Conservation (phyloP, 2,113 vertebrate genomes). For the Gavialis gangeticus region DNA sequence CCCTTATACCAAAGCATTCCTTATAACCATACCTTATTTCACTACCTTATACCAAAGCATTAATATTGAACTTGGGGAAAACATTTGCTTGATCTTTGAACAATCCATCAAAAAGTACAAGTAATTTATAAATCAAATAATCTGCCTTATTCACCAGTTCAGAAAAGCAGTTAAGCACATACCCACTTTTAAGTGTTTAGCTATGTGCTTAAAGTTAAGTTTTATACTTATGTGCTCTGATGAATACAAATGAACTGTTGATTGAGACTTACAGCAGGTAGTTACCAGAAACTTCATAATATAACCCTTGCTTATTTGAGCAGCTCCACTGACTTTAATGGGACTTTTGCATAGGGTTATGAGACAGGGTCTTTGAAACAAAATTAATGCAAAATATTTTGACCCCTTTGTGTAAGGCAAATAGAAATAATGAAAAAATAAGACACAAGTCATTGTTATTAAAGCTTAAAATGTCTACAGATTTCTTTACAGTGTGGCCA, state of each 20-base stretch:
- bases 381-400: not conserved
- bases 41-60: not conserved
- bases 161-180: not conserved
- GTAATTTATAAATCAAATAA: not conserved
- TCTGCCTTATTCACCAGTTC: not conserved
- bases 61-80: not conserved
- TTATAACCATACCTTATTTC: not conserved
- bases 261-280: not conserved
- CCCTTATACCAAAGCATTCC: not conserved
- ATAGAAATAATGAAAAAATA: not conserved
- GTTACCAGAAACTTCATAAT: not conserved
- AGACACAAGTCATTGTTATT: not conserved
- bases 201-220: fast-evolving
- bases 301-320: not conserved
- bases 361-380: not conserved
- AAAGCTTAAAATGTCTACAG: not conserved
- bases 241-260: not conserved
- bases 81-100: not conserved
- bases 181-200: not conserved
- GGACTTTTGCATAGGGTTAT: not conserved
- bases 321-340: not conserved
- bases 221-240: not conserved
- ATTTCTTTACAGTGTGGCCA: not conserved
- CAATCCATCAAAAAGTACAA: not conserved
- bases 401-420: not conserved